Conservation (phyloP, 2,797 vertebrate species). For the Hyperoplus immaculatus region DNA sequence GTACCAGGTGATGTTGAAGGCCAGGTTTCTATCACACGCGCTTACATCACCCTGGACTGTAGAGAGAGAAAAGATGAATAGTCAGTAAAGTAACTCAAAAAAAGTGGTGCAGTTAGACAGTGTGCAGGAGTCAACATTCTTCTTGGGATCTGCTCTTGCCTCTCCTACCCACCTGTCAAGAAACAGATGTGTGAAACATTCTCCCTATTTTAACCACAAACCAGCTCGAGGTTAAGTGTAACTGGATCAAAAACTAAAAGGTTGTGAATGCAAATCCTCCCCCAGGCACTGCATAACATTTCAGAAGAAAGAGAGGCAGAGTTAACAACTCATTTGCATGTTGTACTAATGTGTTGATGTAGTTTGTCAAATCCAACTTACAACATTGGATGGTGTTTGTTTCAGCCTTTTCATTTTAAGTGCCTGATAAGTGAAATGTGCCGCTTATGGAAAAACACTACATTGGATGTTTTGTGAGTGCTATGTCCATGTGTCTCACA, state of each 20-base stretch:
- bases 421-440: background rate
- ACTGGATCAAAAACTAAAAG: background rate
- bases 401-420: too few relatives aligned
- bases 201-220: background rate
- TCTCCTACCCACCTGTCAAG: too few relatives aligned
- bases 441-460: background rate
- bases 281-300: background rate
- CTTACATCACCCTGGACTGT: conserved; percentile 88
- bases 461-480: background rate
- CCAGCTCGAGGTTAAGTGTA: background rate
- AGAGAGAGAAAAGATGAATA: background rate
- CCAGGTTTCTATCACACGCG: conserved; percentile 85
- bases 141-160: too few relatives aligned
- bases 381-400: background rate
- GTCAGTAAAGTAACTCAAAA: background rate
- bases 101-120: background rate
- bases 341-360: background rate
- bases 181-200: too few relatives aligned
- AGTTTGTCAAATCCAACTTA: background rate
- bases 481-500: background rate
- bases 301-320: background rate
- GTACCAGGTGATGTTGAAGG: conserved; percentile 94
- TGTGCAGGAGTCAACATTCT: background rate
- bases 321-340: background rate
- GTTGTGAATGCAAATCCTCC: background rate